Evolutionary conservation across 1,140 invertebrate species (phyloP).

Genomic region (Drosophila insularis): DNA sequence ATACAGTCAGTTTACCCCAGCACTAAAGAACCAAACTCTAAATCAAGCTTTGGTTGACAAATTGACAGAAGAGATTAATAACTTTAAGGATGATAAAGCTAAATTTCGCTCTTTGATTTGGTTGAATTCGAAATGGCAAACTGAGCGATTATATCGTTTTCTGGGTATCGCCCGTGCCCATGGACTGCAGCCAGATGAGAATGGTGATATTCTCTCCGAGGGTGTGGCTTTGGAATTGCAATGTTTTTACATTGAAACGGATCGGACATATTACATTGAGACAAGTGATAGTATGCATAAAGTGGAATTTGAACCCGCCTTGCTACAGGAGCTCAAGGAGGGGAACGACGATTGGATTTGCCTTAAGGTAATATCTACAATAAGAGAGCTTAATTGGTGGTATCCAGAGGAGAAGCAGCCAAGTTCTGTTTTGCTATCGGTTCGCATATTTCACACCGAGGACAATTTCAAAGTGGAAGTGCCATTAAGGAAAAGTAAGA

Average conservation of each 20-base stretch:
- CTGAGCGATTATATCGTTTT: conserved; percentile 28
- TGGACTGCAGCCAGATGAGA: not conserved
- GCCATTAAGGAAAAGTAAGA: not conserved
- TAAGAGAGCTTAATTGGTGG: conserved; percentile 50
- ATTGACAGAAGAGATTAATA: not conserved
- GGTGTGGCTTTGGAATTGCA: not conserved
- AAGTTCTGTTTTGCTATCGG: conserved; percentile 28
- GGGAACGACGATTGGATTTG: not conserved
- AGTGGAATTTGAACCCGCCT: conserved; percentile 7
- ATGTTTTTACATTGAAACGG: conserved; percentile 1
- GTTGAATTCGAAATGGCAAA: conserved; percentile 42
- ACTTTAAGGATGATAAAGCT: not conserved
- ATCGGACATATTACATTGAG: not conserved
- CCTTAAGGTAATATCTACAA: conserved; percentile 28
- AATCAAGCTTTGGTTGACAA: conserved; percentile 1
- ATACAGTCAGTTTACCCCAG: conserved; percentile 7
- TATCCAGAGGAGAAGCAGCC: conserved; percentile 49
- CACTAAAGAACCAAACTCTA: not conserved
- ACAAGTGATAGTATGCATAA: conserved; percentile 28
- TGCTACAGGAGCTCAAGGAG: conserved; percentile 25
- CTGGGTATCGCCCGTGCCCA: not conserved
- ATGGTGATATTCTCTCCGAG: not conserved
- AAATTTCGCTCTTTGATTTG: conserved; percentile 6
- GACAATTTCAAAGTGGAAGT: conserved; percentile 6
- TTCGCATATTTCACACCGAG: conserved; percentile 15